Conservation (phyloP, 2,797 vertebrate genomes). For the Malurus splendens region DNA sequence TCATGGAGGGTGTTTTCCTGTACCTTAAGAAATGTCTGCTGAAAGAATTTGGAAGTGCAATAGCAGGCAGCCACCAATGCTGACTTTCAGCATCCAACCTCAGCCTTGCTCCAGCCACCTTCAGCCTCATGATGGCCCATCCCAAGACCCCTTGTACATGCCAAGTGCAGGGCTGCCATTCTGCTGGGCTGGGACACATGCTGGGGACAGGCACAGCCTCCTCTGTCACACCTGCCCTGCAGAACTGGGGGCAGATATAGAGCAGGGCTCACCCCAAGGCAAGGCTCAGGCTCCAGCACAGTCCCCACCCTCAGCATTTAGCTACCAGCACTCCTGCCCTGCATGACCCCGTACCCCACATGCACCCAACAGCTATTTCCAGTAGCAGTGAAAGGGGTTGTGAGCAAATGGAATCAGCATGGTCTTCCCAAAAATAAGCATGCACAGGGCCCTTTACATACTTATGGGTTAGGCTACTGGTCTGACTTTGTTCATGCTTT, state of each 20-base stretch:
- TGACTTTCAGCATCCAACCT: neutral
- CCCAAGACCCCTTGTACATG: rapidly evolving
- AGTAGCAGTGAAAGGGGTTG: neutral
- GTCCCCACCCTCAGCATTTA: neutral
- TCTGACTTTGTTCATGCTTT: neutral
- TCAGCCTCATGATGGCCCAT: rapidly evolving
- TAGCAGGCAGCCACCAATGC: neutral
- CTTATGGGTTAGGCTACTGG: neutral
- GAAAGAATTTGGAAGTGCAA: neutral
- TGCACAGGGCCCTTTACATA: neutral
- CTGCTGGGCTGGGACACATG: rapidly evolving
- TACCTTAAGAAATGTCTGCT: neutral
- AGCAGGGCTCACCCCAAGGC: neutral
- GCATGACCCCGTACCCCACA: rapidly evolving
- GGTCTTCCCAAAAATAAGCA: neutral
- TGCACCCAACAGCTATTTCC: neutral
- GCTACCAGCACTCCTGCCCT: rapidly evolving
- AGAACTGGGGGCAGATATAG: neutral
- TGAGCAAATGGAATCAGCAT: neutral
- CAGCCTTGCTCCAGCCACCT: neutral
- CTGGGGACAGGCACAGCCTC: neutral
- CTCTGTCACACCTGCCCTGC: neutral
- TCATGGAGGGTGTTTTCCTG: neutral
- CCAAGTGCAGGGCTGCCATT: rapidly evolving
- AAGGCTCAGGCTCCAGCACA: neutral